phyloP scores from a whole-genome alignment of 2,888 invertebrate genomes.

The Parnassius glacialis region DNA sequence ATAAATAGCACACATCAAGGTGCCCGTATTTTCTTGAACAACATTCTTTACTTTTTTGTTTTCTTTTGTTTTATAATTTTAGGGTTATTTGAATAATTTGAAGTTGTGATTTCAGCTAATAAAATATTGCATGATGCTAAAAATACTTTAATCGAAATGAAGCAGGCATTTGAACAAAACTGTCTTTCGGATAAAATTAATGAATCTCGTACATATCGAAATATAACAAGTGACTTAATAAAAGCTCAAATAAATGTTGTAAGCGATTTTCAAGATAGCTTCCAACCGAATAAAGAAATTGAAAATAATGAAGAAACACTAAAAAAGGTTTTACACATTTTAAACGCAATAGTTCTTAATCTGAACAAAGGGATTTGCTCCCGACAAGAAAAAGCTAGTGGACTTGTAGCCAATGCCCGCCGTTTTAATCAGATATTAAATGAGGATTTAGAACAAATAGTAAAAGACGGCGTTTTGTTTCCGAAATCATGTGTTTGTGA shows the following conservation, averaged over 20 bases:
- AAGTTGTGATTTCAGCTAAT: constrained; percentile 16
- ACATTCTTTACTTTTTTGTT: too few relatives aligned
- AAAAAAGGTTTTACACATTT: constrained; percentile 9
- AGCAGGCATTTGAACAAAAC: constrained; percentile 12
- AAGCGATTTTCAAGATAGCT: constrained; percentile 5
- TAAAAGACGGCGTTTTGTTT: constrained; percentile 18
- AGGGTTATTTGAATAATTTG: neutral
- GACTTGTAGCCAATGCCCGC: constrained; percentile 11
- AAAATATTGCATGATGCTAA: constrained; percentile 10
- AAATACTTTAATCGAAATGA: constrained; percentile 17
- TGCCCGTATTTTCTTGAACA: constrained; percentile 26
- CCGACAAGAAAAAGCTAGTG: constrained; percentile 11
- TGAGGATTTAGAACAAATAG: constrained; percentile 13
- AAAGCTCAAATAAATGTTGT: constrained; percentile 20
- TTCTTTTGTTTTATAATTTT: too few relatives aligned
- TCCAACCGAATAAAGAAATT: constrained; percentile 2
- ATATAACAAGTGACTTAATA: constrained; percentile 19
- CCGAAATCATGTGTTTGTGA: constrained; percentile 48
- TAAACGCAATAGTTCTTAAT: constrained; percentile 19
- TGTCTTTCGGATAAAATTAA: constrained; percentile 17
- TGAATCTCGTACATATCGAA: constrained; percentile 1
- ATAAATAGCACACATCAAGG: constrained; percentile 51
- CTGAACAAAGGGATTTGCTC: constrained; percentile 18
- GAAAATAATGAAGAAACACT: constrained; percentile 3
- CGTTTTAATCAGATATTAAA: constrained; percentile 19